Conservation (phyloP, 2,797 vertebrate genomes). For the Typhlichthys subterraneus region DNA sequence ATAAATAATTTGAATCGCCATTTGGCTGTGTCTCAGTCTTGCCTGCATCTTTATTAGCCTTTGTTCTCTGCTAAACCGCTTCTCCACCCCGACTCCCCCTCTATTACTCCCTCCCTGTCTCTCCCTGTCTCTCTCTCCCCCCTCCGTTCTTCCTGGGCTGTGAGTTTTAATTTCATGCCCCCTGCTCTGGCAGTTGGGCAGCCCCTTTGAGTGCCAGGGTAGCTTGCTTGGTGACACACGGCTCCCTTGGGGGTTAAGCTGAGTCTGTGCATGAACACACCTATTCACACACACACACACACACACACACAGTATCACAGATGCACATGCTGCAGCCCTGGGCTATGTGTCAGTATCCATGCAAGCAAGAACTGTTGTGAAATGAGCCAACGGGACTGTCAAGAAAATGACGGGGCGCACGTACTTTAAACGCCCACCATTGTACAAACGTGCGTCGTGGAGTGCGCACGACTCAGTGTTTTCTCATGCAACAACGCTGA, state of each 20-base stretch:
- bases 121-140: slow-evolving; percentile 24
- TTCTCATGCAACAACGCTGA: slow-evolving; percentile 15
- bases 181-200: slow-evolving; percentile 72
- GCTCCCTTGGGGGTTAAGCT: slow-evolving; percentile 41
- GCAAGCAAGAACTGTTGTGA: slow-evolving; percentile 61
- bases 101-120: slow-evolving; percentile 7
- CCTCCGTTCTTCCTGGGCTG: slow-evolving; percentile 50
- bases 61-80: slow-evolving; percentile 44
- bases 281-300: not conserved
- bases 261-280: slow-evolving; percentile 22
- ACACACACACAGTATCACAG: slow-evolving; percentile 30
- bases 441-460: slow-evolving; percentile 37
- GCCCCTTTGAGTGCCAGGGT: slow-evolving; percentile 61
- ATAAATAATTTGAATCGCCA: slow-evolving; percentile 37
- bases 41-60: slow-evolving; percentile 65
- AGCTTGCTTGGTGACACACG: slow-evolving; percentile 66
- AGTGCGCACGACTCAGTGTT: slow-evolving; percentile 35
- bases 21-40: slow-evolving; percentile 44
- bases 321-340: slow-evolving; percentile 37
- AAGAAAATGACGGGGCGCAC: slow-evolving; percentile 45
- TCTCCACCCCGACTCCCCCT: slow-evolving; percentile 17
- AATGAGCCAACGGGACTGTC: slow-evolving; percentile 59
- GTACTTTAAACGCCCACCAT: slow-evolving; percentile 38
- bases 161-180: slow-evolving; percentile 81
- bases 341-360: slow-evolving; percentile 50